phyloP scores from a whole-genome alignment of 2,888 invertebrate species.

The Sussaba pulchella region DNA sequence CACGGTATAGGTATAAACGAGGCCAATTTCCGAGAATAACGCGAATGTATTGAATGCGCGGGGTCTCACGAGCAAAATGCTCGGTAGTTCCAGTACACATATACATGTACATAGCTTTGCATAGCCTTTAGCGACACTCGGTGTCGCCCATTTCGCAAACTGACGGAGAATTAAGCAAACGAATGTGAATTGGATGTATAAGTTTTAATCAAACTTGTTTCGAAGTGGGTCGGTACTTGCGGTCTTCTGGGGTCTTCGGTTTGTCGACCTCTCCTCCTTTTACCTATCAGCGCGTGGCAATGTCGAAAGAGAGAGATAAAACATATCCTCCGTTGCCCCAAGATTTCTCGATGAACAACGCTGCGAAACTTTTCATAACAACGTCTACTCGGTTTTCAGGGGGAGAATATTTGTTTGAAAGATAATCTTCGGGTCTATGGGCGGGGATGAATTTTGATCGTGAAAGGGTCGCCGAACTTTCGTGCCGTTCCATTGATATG shows the following conservation, averaged over 20 bases:
- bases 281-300: not conserved
- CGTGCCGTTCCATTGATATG: not conserved
- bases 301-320: slow-evolving; percentile 9
- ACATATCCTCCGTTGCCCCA: not conserved
- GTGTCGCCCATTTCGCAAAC: slow-evolving; percentile 35
- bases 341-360: slow-evolving; percentile 30
- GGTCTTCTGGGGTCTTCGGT: slow-evolving; percentile 3
- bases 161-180: slow-evolving; percentile 69
- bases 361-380: slow-evolving; percentile 17
- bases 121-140: not conserved
- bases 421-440: not conserved
- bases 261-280: not conserved
- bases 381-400: not conserved
- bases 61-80: slow-evolving; percentile 7
- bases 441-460: not conserved
- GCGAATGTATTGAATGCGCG: slow-evolving; percentile 15
- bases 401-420: slow-evolving; percentile 13
- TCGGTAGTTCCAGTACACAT: slow-evolving; percentile 17
- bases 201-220: slow-evolving; percentile 73
- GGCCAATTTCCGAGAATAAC: slow-evolving; percentile 32
- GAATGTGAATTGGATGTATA: slow-evolving; percentile 68
- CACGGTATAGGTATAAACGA: slow-evolving; percentile 8
- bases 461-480: not conserved
- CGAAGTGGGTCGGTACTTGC: slow-evolving; percentile 63
- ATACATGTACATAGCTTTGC: slow-evolving; percentile 3